Evolutionary conservation across 2,888 invertebrate species (phyloP).

Genomic region (Nemotelus nigrinus): DNA sequence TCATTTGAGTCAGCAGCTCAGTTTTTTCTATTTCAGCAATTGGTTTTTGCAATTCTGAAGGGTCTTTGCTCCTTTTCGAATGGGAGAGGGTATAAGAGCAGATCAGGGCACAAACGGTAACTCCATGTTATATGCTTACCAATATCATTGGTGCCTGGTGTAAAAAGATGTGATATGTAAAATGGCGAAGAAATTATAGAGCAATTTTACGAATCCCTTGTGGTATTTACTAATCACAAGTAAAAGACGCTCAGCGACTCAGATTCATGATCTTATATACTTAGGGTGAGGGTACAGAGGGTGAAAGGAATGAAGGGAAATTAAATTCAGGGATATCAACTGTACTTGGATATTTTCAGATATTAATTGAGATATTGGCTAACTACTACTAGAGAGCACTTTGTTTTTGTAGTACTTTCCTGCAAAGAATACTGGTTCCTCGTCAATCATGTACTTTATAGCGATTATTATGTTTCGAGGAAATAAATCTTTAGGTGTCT

Average conservation of each 20-base stretch:
- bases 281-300: neutral
- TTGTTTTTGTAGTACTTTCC: no score
- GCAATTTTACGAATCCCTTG: constrained; percentile 37
- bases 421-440: no score
- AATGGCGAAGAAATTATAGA: constrained; percentile 39
- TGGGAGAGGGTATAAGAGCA: no score
- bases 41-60: no score
- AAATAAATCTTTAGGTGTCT: no score
- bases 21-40: no score
- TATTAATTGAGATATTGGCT: constrained; percentile 27
- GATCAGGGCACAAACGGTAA: neutral
- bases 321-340: constrained; percentile 19
- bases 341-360: constrained; percentile 13
- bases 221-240: constrained; percentile 35
- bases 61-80: no score
- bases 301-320: neutral
- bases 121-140: constrained; percentile 39
- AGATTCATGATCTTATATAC: no score
- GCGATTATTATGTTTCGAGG: no score
- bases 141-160: constrained; percentile 35
- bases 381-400: constrained; percentile 5
- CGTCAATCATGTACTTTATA: no score
- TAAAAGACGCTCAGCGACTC: neutral
- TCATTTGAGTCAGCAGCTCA: no score
- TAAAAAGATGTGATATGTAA: constrained; percentile 23